Evolutionary conservation across 2,797 vertebrate species (phyloP).

Genomic region (Phataginus tetradactyla): DNA sequence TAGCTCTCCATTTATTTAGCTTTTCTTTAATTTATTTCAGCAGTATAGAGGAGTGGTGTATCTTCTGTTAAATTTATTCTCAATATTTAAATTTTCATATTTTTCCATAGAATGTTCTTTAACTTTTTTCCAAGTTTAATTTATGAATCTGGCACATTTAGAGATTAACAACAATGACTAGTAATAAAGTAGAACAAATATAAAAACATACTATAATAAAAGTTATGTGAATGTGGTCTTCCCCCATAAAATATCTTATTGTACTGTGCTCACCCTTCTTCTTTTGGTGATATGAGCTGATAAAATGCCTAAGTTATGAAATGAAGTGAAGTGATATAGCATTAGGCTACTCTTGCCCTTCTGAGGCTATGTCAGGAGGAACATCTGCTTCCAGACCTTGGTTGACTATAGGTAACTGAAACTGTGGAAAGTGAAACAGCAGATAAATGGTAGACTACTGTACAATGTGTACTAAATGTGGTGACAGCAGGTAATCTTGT

Average conservation of each 20-base stretch:
- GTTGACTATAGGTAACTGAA: neutral
- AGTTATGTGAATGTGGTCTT: neutral
- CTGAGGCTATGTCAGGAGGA: neutral
- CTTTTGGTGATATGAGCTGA: neutral
- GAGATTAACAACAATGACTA: neutral
- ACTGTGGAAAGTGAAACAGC: neutral
- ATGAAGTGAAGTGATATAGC: neutral
- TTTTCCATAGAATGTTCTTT: neutral
- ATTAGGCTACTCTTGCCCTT: neutral
- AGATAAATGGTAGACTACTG: neutral
- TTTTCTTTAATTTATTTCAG: neutral
- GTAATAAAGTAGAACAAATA: neutral
- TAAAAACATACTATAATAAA: neutral
- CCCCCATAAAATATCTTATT: neutral
- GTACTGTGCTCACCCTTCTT: neutral
- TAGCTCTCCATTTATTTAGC: neutral
- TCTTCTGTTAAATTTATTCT: neutral
- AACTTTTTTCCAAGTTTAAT: neutral
- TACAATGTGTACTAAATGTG: neutral
- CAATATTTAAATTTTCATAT: neutral
- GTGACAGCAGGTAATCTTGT: neutral
- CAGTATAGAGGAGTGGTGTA: neutral
- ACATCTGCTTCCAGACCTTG: neutral
- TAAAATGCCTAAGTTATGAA: neutral
- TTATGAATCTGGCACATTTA: neutral